Evolutionary conservation across 2,113 vertebrate genomes (phyloP), one percentile per base, ranked within the genome.

Genomic region (Entomyzon cyanotis): DNA sequence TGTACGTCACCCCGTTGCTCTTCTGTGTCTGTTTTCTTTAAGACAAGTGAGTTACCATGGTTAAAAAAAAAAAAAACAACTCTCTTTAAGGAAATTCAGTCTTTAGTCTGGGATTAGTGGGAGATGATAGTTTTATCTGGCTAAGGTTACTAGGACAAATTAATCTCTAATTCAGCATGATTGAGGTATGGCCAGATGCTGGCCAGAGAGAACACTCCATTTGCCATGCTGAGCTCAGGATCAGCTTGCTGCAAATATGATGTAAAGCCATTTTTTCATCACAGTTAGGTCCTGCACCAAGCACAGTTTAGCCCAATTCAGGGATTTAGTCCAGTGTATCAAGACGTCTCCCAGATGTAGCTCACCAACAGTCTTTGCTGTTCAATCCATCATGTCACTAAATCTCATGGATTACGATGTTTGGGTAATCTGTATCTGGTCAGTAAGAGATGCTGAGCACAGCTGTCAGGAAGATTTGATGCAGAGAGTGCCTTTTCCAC

Each of bases 391-490:
- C 76, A 37, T 87, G 90, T 93, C 71, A 58, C 56, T 90, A 70
- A 92, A 74, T 92, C 85, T 73, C 31, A 6, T 37, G 80, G 95
- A 92, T 95, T 95, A 89, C 0, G 1, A 35, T 58, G 56, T 18
- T 35, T 78, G 53, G 58, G 41, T 93, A 96, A 94, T 93, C 88
- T 84, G 12, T 46, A 39, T 81, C 55, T 94, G 67, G 46, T 85
- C 67, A 60, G 15, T 88, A 76, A 89, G 73, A 89, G 91, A 63
- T 60, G 47, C 87, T 86, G 82, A 96, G 68, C 41, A 30, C 90
- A 93, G 73, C 80, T 96, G 88, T 84, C 80, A 41, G 74, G 69
- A 53, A 84, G 83, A 78, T 86, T 86, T 70, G 49, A 90, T 93
- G 58, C 80, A 84, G 55, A 58, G 33, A 53, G 50, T 87, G 69